A percentile compares a stretch with the other conserved stretches of the same genome.
phyloP scores from a whole-genome alignment of 2,113 vertebrate genomes.

The Sturnira hondurensis region DNA sequence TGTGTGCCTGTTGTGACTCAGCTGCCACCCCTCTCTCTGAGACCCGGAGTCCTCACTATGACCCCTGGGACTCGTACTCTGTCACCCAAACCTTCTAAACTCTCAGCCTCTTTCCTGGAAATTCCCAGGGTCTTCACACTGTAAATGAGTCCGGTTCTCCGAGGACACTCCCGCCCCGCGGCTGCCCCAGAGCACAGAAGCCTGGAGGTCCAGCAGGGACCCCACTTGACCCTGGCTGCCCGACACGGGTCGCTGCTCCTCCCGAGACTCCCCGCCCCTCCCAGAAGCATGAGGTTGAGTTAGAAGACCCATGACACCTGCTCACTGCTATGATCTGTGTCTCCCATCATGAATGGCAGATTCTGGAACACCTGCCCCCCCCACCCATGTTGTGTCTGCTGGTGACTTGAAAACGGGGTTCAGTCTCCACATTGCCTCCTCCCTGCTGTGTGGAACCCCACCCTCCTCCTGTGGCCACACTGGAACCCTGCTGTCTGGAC shows the following conservation, averaged over 20 bases:
- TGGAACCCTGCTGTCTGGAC: not conserved
- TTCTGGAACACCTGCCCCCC: not conserved
- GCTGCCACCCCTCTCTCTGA: not conserved
- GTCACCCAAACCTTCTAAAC: not conserved
- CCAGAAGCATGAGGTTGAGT: not conserved
- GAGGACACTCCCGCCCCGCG: no score
- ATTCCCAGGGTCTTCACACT: not conserved
- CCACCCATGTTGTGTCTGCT: not conserved
- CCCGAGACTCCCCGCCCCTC: not conserved
- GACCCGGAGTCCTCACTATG: accelerated
- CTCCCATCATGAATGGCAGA: not conserved
- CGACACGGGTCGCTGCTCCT: no score
- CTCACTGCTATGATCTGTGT: not conserved
- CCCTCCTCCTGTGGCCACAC: not conserved
- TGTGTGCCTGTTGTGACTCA: accelerated
- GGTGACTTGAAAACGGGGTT: not conserved
- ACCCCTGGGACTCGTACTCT: accelerated
- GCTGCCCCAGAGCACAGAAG: not conserved
- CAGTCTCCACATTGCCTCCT: not conserved
- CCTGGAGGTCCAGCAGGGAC: not conserved
- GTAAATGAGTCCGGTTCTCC: not conserved
- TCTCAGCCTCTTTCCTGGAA: no score
- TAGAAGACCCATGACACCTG: not conserved
- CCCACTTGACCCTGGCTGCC: not conserved
- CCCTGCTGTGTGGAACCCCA: not conserved